Conservation (phyloP, 2,888 invertebrate genomes). For the Keiferia lycopersicella region DNA sequence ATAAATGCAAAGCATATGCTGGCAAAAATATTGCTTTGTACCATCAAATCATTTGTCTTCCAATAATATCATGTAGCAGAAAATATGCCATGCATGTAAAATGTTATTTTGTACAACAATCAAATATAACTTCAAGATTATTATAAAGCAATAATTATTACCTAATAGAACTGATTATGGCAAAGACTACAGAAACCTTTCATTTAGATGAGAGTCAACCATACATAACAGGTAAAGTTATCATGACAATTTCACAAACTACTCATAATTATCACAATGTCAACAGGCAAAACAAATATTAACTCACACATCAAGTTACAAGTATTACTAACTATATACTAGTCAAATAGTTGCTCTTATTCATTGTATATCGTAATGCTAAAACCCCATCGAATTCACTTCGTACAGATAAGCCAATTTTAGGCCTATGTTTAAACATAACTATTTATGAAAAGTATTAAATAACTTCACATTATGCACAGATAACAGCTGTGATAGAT, state of each 20-base stretch:
- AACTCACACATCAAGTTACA: constrained; percentile 32
- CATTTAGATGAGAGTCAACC: neutral
- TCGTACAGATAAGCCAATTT: neutral
- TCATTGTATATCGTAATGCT: neutral
- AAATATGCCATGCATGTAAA: no score
- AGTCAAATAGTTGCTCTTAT: constrained; percentile 14
- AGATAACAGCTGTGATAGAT: constrained; percentile 1
- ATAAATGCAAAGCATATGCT: constrained; percentile 58
- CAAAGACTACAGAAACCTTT: neutral
- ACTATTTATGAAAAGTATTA: neutral
- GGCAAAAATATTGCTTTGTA: constrained; percentile 14
- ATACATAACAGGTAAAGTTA: neutral
- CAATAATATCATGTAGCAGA: neutral
- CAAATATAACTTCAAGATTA: neutral
- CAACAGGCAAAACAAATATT: constrained; percentile 41
- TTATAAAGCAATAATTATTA: neutral
- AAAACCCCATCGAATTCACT: neutral
- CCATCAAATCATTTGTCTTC: constrained; percentile 7
- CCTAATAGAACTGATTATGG: constrained; percentile 10
- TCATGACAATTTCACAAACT: constrained; percentile 31
- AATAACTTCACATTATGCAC: neutral
- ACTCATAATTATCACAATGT: constrained; percentile 57
- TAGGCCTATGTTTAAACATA: neutral
- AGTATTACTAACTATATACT: neutral
- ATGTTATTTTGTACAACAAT: neutral